These are phyloP conservation scores for Crax fasciolata DNA, from an alignment of 2,797 vertebrate genomes.

Conservation along the genomic window DNA sequence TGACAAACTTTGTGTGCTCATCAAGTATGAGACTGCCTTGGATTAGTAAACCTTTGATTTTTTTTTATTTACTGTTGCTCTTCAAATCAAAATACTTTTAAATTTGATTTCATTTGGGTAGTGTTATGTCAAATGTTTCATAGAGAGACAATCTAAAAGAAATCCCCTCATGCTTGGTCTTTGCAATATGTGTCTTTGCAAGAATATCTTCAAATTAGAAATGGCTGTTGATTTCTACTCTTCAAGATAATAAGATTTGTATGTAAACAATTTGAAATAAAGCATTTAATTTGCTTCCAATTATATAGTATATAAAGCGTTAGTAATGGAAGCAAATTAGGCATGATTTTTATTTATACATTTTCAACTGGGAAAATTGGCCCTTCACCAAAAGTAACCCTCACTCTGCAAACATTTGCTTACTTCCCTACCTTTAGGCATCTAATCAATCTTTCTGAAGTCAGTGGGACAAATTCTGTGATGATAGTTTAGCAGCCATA, in stretches of 20 bases:
- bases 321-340: conserved; percentile 60
- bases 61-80: conserved; percentile 72
- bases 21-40: conserved; percentile 59
- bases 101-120: conserved; percentile 63
- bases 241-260: conserved; percentile 77
- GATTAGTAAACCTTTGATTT: conserved; percentile 65
- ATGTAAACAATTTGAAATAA: conserved; percentile 79
- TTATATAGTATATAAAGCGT: conserved; percentile 52
- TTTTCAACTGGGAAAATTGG: conserved; percentile 35
- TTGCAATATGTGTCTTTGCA: conserved; percentile 57
- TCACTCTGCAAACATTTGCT: conserved; percentile 11
- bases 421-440: conserved; percentile 46
- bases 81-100: conserved; percentile 75
- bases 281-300: conserved; percentile 71
- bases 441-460: conserved; percentile 14
- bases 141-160: conserved; percentile 61
- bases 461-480: background rate
- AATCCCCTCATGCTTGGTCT: conserved; percentile 46
- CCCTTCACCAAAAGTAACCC: conserved; percentile 33
- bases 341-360: conserved; percentile 50
- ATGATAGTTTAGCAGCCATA: background rate
- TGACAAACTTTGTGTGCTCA: conserved; percentile 61
- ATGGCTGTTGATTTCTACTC: conserved; percentile 68
- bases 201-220: conserved; percentile 70
- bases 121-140: conserved; percentile 72